A percentile compares a stretch with the other conserved stretches of the same genome.
Evolutionary conservation across 2,113 vertebrate species (phyloP).

Genomic region (Penelope pileata): DNA sequence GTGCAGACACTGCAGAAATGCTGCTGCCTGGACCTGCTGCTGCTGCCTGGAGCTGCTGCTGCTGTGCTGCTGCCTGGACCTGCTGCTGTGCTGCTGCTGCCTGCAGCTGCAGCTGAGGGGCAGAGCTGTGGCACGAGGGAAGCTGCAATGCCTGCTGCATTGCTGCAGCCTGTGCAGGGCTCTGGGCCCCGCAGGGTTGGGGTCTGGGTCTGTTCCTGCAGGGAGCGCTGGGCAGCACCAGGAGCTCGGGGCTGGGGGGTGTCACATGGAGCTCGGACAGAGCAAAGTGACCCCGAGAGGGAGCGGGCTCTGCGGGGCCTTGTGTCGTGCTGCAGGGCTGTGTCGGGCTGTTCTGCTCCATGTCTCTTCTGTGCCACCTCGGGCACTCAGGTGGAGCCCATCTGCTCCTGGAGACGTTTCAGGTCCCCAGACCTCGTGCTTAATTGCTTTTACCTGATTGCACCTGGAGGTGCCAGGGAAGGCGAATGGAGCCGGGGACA

Average conservation of each 20-base stretch:
- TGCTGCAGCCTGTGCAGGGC: not conserved
- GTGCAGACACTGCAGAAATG: not conserved
- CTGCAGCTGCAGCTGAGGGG: not conserved
- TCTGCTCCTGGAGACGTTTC: conserved; percentile 28
- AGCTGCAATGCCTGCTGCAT: rapidly evolving
- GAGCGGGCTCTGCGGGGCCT: not conserved
- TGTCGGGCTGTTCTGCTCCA: not conserved
- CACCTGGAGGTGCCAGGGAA: not conserved
- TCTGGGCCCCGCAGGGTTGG: rapidly evolving
- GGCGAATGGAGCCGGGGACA: not conserved
- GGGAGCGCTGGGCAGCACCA: not conserved
- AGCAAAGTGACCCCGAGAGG: not conserved
- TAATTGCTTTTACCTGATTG: conserved; percentile 14
- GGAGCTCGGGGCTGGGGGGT: not conserved
- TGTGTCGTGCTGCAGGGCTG: not conserved
- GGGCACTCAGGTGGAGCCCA: not conserved
- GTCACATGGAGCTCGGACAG: rapidly evolving
- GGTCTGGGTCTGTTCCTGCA: too few species aligned
- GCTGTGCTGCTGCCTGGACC: rapidly evolving
- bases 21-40: not conserved
- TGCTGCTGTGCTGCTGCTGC: not conserved
- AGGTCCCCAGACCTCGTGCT: not conserved
- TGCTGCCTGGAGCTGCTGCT: not conserved
- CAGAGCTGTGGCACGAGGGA: not conserved
- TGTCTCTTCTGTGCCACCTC: not conserved